These are phyloP conservation scores for Gopherus evgoodei DNA, from an alignment of 2,113 vertebrate genomes.

Conservation along the genomic window DNA sequence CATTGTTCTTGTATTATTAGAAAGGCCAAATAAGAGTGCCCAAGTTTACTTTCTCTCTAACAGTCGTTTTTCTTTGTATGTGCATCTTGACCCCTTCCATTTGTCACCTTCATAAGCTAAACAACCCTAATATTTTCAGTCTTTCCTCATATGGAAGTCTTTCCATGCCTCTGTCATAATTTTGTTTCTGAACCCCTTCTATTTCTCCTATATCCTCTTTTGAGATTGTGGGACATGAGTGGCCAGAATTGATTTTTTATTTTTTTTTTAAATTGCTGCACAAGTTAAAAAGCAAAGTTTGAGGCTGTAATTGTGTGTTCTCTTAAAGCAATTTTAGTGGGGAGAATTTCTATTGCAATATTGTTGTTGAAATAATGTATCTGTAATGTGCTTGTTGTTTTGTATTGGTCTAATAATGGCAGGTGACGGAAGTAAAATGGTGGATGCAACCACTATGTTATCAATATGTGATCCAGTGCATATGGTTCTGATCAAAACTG, in stretches of 20 bases:
- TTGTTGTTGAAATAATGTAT: neutral
- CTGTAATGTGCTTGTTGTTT: neutral
- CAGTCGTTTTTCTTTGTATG: neutral
- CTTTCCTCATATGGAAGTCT: neutral
- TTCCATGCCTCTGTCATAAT: neutral
- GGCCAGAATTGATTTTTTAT: neutral
- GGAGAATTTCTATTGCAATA: neutral
- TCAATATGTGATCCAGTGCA: constrained; percentile 95
- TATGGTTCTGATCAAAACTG: constrained; percentile 93
- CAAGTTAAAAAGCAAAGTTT: no score
- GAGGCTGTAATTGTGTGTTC: neutral
- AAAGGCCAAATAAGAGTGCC: neutral
- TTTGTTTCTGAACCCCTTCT: neutral
- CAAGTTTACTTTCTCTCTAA: neutral
- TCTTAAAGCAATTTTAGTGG: neutral
- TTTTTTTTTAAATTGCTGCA: no score
- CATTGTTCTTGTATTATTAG: neutral
- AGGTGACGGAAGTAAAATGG: constrained; percentile 94
- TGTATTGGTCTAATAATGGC: constrained; percentile 51
- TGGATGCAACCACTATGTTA: constrained; percentile 91
- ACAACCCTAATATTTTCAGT: neutral
- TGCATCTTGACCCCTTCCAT: neutral
- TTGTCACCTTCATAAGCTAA: neutral
- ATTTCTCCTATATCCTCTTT: neutral
- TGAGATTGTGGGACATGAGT: neutral